Conservation (phyloP, 1,140 invertebrate genomes). For the Diprion similis region DNA sequence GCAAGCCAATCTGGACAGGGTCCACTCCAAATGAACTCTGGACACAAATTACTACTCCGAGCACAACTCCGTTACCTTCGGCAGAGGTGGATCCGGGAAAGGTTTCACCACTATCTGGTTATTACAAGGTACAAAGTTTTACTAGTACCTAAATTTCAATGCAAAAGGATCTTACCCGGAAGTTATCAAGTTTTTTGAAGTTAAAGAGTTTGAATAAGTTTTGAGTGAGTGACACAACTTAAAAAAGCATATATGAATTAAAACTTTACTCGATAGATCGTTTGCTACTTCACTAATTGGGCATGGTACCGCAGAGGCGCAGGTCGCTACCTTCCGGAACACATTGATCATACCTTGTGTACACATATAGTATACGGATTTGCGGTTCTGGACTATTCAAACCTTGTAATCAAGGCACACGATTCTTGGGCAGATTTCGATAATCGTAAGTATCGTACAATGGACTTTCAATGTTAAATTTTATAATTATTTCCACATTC, state of each 20-base stretch:
- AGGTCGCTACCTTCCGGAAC: slow-evolving; percentile 83
- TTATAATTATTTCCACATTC: background rate
- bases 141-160: too few species aligned
- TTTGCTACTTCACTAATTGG: slow-evolving; percentile 96
- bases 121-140: slow-evolving; percentile 46
- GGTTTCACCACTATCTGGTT: slow-evolving; percentile 51
- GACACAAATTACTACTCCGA: slow-evolving; percentile 25
- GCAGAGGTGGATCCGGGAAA: slow-evolving; percentile 52
- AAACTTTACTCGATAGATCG: slow-evolving; percentile 64
- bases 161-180: too few species aligned
- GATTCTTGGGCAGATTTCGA: slow-evolving; percentile 91
- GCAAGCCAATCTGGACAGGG: slow-evolving; percentile 31
- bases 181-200: too few species aligned
- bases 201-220: too few species aligned
- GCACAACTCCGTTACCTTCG: slow-evolving; percentile 30
- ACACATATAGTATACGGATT: slow-evolving; percentile 94
- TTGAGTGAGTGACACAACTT: background rate
- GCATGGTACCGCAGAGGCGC: slow-evolving; percentile 86
- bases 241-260: slow-evolving; percentile 4
- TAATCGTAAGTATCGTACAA: slow-evolving; percentile 68
- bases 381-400: slow-evolving; percentile 81
- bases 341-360: slow-evolving; percentile 86
- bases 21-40: slow-evolving; percentile 29
- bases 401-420: slow-evolving; percentile 80
- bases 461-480: slow-evolving; percentile 15